Conservation (phyloP, 2,888 invertebrate species). For the Drosophila rubida region DNA sequence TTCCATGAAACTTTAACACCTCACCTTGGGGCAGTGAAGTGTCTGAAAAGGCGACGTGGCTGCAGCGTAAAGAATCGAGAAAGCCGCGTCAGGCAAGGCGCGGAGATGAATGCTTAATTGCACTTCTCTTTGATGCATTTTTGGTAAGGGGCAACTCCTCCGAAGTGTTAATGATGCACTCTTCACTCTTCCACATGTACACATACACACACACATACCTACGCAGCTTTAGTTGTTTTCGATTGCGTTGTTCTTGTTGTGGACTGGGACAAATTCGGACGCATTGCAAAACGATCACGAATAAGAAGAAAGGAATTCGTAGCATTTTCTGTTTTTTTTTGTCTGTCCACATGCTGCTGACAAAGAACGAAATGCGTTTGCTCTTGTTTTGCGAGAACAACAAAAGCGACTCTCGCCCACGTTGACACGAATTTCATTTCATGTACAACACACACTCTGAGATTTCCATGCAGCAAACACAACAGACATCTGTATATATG, state of each 20-base stretch:
- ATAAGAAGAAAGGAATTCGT: conserved; percentile 40
- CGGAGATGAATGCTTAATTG: conserved; percentile 50
- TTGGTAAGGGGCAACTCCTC: conserved; percentile 24
- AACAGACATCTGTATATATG: conserved; percentile 2
- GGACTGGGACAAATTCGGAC: conserved; percentile 1
- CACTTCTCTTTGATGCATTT: conserved; percentile 59
- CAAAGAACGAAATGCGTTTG: conserved; percentile 56
- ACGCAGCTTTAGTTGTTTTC: conserved; percentile 4
- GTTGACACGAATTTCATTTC: conserved; percentile 72
- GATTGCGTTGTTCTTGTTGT: background rate
- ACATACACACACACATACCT: conserved; percentile 2
- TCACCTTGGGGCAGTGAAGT: conserved; percentile 55
- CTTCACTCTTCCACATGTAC: conserved; percentile 8
- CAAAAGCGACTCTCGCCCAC: conserved; percentile 67
- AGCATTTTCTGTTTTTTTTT: conserved; percentile 28
- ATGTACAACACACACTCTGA: conserved; percentile 33
- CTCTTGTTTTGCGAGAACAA: conserved; percentile 60
- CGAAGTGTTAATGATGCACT: conserved; percentile 44
- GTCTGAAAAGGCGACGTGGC: conserved; percentile 22
- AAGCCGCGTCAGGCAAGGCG: conserved; percentile 19
- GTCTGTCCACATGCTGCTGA: conserved; percentile 44
- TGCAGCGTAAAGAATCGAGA: conserved; percentile 17
- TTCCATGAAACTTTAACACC: conserved; percentile 68
- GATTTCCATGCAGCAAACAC: conserved; percentile 57
- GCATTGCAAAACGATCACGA: conserved; percentile 33